Base-by-base conservation (phyloP, 1,140 invertebrate genomes). In the Anastrepha obliqua region DNA sequence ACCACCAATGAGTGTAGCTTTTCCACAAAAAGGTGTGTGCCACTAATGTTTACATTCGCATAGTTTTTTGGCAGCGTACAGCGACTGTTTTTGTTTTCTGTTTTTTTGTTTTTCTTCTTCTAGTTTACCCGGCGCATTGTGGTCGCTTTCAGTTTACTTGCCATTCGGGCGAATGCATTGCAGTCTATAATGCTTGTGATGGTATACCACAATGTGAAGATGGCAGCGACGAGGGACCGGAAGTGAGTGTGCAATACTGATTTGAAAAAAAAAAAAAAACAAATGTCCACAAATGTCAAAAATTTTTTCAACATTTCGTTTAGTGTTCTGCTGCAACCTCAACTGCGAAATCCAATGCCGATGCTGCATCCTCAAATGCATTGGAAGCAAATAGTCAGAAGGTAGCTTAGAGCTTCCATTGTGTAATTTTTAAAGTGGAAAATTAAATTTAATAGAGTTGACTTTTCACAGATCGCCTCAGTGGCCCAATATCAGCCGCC, bases 111-210 rank as follows among this genome's bases (percentile, higher is more conserved):
- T 91, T 60, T 42, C 1, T 55, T 87, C 20, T 47, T 74, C 1
- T 29, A 81, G 74, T 55, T n/a, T 81, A 81, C 17, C 74, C 87
- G 87, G 85, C 90, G 90, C 93, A 94, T 86, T 98, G 97, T 93
- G 96, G 95, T 89, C 94, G 96, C 78, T 97, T 97, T 93, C 97
- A 99, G 93, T 98, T 98, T 91, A 96, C 97, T 92, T 99, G 98
- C 91, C 95, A 96, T 87, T 96, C 96, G 44, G 95, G 96, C 44
- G 98, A 99, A 92, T 99, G 98, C 91, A 98, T 99, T 89, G 98
- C 98, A 17, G 91, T 98, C 89, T 99, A 99, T 93, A 98, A 99
- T 93, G 97, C 97, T 3, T 99, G 98, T 91, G 98, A 99, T 94
- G 98, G 98, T 51, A 97, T 99, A 87, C 96, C 97, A 13, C 98